Evolutionary conservation across 2,113 vertebrate genomes (phyloP).

Genomic region (Tauraco erythrolophus): DNA sequence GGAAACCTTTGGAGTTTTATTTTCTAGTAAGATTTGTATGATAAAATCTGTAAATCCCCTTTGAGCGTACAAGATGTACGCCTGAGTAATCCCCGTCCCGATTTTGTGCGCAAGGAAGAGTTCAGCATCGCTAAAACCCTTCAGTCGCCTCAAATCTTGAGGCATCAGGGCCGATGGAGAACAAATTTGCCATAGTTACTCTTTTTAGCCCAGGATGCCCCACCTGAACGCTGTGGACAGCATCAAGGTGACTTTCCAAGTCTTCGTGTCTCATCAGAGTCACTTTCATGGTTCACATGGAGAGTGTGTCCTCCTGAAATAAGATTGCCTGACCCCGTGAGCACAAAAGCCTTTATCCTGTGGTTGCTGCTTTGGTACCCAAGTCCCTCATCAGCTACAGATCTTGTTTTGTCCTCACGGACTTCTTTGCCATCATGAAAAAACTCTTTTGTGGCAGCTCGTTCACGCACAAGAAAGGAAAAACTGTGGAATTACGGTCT

Average conservation of each 20-base stretch:
- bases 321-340: rapidly evolving
- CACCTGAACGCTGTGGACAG: rapidly evolving
- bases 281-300: neutral
- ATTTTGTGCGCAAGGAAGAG: rapidly evolving
- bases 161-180: neutral
- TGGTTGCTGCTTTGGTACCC: neutral
- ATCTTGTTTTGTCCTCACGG: neutral
- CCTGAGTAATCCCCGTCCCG: rapidly evolving
- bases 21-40: neutral
- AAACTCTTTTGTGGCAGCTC: neutral
- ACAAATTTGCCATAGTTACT: neutral
- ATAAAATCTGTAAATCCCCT: neutral
- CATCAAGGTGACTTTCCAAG: neutral
- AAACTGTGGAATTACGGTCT: rapidly evolving
- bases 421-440: neutral
- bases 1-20: neutral
- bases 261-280: rapidly evolving
- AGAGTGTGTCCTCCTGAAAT: neutral
- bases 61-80: rapidly evolving
- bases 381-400: neutral
- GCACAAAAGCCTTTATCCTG: neutral
- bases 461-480: neutral
- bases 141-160: rapidly evolving
- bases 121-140: neutral
- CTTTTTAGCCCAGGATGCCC: neutral